These are phyloP conservation scores for Lateolabrax maculatus DNA, from an alignment of 2,797 vertebrate genomes.

Conservation along the genomic window DNA sequence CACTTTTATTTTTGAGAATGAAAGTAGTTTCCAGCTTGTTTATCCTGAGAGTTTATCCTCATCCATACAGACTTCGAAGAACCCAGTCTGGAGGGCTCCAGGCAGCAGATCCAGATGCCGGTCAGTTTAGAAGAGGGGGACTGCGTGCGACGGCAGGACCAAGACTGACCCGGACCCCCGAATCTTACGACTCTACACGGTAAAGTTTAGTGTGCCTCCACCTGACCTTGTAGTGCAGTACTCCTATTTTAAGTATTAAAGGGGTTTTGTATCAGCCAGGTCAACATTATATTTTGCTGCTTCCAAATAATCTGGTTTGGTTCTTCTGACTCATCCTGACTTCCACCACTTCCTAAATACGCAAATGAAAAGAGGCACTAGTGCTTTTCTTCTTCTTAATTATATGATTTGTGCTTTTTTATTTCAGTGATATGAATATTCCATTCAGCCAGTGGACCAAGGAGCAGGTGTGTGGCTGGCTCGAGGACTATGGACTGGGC, in stretches of 20 bases:
- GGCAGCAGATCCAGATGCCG: slow-evolving; percentile 87
- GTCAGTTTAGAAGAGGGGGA: slow-evolving; percentile 93
- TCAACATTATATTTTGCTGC: neutral
- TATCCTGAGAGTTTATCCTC: neutral
- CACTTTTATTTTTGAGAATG: slow-evolving; percentile 11
- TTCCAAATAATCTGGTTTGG: slow-evolving; percentile 1
- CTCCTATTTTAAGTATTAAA: neutral
- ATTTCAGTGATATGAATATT: slow-evolving; percentile 88
- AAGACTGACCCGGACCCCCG: slow-evolving; percentile 92
- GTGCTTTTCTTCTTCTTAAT: neutral
- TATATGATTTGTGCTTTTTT: neutral
- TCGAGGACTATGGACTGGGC: slow-evolving; percentile 94
- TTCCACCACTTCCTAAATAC: neutral
- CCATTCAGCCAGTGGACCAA: slow-evolving; percentile 96
- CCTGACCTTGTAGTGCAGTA: neutral
- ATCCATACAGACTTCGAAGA: slow-evolving; percentile 89
- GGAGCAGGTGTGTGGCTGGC: slow-evolving; percentile 95
- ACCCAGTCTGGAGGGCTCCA: slow-evolving; percentile 95
- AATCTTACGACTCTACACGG: slow-evolving; percentile 82
- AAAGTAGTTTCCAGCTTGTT: neutral
- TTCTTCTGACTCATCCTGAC: neutral
- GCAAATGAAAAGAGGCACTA: neutral
- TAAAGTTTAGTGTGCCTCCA: slow-evolving; percentile 54
- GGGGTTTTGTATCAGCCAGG: neutral
- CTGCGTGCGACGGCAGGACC: slow-evolving; percentile 96